Conservation (phyloP, 2,113 vertebrate genomes). For the Leucopternis melanops region DNA sequence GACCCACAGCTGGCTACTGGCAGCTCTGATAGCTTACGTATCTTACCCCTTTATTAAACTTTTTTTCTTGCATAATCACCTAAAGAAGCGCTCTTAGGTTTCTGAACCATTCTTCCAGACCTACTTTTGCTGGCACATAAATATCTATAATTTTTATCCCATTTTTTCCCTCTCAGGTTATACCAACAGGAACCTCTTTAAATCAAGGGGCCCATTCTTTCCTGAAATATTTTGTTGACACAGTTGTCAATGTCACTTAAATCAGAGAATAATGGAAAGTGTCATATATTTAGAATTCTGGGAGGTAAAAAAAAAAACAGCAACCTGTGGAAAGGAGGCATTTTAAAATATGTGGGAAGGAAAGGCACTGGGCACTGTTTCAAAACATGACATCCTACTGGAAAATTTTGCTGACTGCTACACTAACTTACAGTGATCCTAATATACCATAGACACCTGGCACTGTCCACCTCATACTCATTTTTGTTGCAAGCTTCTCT, state of each 20-base stretch:
- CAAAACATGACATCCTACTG: neutral
- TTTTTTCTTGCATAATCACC: neutral
- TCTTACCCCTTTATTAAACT: neutral
- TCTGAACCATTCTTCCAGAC: neutral
- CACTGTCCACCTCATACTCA: neutral
- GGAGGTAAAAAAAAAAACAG: neutral
- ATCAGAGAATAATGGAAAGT: neutral
- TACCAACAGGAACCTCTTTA: neutral
- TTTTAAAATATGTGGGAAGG: neutral
- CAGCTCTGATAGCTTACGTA: neutral
- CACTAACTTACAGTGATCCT: neutral
- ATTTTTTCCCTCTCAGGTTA: neutral
- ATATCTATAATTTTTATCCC: neutral
- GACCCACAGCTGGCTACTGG: neutral
- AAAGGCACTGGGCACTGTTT: neutral
- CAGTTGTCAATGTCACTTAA: neutral
- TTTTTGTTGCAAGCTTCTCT: neutral
- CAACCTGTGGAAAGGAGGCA: neutral
- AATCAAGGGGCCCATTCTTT: neutral
- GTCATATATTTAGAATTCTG: neutral
- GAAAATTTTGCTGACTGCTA: neutral
- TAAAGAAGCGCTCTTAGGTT: neutral
- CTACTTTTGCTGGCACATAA: neutral
- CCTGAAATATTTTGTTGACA: neutral
- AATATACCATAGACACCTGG: neutral